These are phyloP conservation scores for Girardia tigrina DNA, from an alignment of 2,888 invertebrate genomes.

Conservation along the genomic window DNA sequence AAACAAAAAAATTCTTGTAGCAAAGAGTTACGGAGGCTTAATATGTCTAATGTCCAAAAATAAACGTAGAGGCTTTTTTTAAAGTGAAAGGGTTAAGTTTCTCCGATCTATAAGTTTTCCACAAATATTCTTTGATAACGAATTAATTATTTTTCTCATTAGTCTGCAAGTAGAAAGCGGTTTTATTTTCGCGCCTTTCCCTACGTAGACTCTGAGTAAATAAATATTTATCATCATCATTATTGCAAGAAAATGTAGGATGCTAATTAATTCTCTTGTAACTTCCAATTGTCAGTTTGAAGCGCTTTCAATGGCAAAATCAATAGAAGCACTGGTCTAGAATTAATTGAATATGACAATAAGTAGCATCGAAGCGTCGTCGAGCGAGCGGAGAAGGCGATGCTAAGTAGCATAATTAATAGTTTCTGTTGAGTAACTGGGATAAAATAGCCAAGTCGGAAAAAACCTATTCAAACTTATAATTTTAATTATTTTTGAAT, in stretches of 20 bases:
- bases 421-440: not conserved
- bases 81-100: no score
- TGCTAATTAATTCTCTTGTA: not conserved
- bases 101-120: no score
- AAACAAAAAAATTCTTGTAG: no score
- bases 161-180: no score
- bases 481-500: constrained; percentile 3
- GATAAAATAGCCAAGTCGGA: not conserved
- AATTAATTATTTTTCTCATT: no score
- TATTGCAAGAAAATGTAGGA: not conserved
- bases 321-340: not conserved
- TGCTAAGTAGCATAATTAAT: constrained; percentile 14
- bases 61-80: no score
- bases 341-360: constrained; percentile 23
- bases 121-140: no score
- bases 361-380: constrained; percentile 13
- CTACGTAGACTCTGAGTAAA: not conserved
- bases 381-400: not conserved
- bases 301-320: constrained; percentile 16
- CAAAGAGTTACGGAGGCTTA: no score
- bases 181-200: not conserved
- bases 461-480: not conserved
- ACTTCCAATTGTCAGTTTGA: constrained; percentile 20
- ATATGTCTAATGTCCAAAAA: no score
- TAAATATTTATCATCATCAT: not conserved